These are phyloP conservation scores for Villa cingulata DNA, from an alignment of 2,888 invertebrate species.

Conservation along the genomic window DNA sequence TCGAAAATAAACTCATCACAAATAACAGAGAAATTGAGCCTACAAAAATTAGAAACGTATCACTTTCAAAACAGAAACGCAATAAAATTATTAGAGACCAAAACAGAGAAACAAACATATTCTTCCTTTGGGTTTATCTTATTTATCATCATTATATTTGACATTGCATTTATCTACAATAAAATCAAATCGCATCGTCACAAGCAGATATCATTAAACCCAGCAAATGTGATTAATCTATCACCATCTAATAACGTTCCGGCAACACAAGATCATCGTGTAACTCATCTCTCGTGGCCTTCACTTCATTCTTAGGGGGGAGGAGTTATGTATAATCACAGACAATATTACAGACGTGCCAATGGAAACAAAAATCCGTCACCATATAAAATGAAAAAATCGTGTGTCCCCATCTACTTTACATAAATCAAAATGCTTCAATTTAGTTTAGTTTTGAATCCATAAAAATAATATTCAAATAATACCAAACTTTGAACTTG, in stretches of 20 bases:
- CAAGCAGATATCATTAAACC: neutral
- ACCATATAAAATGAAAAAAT: too few relatives aligned
- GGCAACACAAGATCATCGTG: neutral
- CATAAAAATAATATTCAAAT: too few relatives aligned
- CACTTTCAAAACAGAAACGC: neutral
- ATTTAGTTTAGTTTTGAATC: too few relatives aligned
- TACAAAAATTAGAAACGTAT: neutral
- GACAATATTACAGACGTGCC: too few relatives aligned
- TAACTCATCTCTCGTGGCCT: neutral
- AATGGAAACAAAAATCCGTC: too few relatives aligned
- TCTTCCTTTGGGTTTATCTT: neutral
- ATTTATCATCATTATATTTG: neutral
- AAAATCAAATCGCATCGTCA: neutral
- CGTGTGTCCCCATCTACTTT: too few relatives aligned
- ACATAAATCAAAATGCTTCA: too few relatives aligned
- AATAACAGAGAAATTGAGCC: neutral
- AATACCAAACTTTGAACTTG: too few relatives aligned
- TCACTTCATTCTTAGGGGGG: neutral
- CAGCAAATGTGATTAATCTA: neutral
- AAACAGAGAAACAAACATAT: neutral
- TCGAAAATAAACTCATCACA: neutral
- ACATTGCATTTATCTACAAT: neutral
- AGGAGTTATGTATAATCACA: constrained; percentile 2
- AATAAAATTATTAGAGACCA: neutral
- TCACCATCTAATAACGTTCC: neutral